Base-by-base conservation (phyloP, 2,888 invertebrate species). In the Tubulanus polymorphus region DNA sequence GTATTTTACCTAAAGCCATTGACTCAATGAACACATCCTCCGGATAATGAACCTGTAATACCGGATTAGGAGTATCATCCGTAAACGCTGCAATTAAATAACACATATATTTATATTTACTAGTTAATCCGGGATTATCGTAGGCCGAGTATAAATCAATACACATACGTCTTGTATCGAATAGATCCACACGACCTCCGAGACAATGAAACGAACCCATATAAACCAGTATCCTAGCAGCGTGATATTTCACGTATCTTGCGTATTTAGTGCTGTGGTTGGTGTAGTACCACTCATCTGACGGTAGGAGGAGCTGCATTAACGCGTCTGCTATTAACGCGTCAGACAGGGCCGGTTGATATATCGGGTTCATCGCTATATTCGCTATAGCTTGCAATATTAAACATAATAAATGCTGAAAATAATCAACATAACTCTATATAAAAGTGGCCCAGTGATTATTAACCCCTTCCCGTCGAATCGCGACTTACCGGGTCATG, bases 261-360 rank as follows among this genome's bases (percentile, higher is more conserved):
- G 85, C 85, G 68, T 84, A 85, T 69, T 83, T 82, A 48, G 85
- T 86, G 64, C 83, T 84, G 72, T 85, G 85, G 69, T 85, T 85
- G 48, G 85, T 86, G 76, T 86, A 86, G 76, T 85, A 86, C 84
- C 85, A 85, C 69, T 86, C 86, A 70, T 86, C 85, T 1, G 85
- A 85, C 20, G 86, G 86, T 60, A 86, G 78, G 53, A 86, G 79
- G 58, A 86, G 80, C 72, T 84, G 84, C 67, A 85, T 84, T 46
- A 86, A 73, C 62, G 83, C 82, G 71, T 85, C 85, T 12, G 85
- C 83, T 49, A 85, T 80, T 61, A 84, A 84, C 15, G 83, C 81
- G 29, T 84, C 84, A 28, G 81, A 75, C 53, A 86, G 75, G 1
- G 80, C 74, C 26, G 79, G 76, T 71, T 86, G 85, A 65, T 83